These are phyloP conservation scores for Tanytarsus gracilentus DNA, from an alignment of 2,888 invertebrate species.

Conservation along the genomic window DNA sequence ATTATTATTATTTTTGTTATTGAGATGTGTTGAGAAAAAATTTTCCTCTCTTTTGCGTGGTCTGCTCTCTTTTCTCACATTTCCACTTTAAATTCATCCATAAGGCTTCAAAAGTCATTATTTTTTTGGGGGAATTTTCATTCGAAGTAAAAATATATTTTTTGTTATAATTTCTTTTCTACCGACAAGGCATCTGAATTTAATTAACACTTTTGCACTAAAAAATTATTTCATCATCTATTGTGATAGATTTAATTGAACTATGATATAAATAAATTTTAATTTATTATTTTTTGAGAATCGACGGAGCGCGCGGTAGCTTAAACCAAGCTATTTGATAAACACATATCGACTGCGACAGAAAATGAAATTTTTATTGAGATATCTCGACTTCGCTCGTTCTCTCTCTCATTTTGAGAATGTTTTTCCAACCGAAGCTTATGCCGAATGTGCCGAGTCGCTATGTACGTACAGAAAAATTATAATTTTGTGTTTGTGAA, in stretches of 20 bases:
- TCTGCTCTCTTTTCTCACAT: background rate
- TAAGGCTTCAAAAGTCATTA: background rate
- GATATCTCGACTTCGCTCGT: slow-evolving; percentile 1
- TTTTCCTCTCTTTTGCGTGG: background rate
- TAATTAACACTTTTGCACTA: too few species aligned
- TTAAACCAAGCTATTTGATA: slow-evolving; percentile 26
- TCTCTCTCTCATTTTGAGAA: background rate
- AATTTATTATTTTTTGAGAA: too few species aligned
- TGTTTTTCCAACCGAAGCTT: slow-evolving; percentile 3
- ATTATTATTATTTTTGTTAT: background rate
- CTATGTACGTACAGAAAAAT: too few species aligned
- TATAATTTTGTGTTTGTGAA: too few species aligned
- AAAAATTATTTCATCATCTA: too few species aligned
- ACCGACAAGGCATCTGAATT: background rate
- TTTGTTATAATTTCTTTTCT: background rate
- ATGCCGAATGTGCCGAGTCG: background rate
- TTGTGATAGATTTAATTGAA: too few species aligned
- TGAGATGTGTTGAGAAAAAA: background rate
- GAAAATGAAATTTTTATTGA: slow-evolving; percentile 12
- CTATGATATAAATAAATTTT: too few species aligned
- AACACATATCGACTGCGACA: slow-evolving; percentile 29
- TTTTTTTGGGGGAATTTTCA: background rate
- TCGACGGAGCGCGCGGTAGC: slow-evolving; percentile 1
- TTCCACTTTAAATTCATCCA: too few species aligned
- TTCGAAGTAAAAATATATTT: background rate